phyloP scores from a whole-genome alignment of 64 coral and sea anemone species.

The Montipora efflorescens region DNA sequence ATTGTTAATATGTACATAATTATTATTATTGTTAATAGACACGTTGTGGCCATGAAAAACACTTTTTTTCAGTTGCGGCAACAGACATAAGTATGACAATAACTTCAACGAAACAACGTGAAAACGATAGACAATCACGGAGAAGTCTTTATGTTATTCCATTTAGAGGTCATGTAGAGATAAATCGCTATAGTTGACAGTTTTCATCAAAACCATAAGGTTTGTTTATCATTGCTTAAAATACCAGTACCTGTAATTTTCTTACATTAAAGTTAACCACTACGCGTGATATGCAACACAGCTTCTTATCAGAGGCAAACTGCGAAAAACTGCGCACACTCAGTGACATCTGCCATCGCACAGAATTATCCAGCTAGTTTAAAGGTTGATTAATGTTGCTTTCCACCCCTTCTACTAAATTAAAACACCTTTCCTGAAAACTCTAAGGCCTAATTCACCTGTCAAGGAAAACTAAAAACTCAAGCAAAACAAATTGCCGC shows the following conservation, averaged over 20 bases:
- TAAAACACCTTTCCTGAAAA: not conserved
- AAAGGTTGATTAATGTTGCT: not conserved
- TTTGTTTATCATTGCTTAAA: not conserved
- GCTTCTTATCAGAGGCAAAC: not conserved
- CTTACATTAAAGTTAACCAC: not conserved
- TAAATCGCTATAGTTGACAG: too few relatives aligned
- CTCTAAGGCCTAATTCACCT: not conserved
- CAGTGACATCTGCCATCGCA: not conserved
- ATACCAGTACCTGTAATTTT: conserved; percentile 17
- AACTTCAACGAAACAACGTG: not conserved
- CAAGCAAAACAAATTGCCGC: conserved; percentile 5
- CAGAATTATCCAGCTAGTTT: not conserved
- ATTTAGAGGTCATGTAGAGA: not conserved
- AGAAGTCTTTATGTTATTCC: not conserved
- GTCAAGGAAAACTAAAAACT: not conserved
- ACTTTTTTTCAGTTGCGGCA: not conserved
- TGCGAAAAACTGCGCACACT: not conserved
- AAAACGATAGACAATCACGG: not conserved
- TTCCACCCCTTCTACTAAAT: too few relatives aligned
- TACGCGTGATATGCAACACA: not conserved
- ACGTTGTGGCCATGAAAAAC: not conserved
- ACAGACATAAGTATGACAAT: not conserved
- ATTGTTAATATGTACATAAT: conserved; percentile 52
- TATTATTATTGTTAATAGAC: not conserved
- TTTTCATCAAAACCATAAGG: not conserved